phyloP scores from a whole-genome alignment of 37 sponge, comb jelly and placozoan species.

The Hormiphora californensis region DNA sequence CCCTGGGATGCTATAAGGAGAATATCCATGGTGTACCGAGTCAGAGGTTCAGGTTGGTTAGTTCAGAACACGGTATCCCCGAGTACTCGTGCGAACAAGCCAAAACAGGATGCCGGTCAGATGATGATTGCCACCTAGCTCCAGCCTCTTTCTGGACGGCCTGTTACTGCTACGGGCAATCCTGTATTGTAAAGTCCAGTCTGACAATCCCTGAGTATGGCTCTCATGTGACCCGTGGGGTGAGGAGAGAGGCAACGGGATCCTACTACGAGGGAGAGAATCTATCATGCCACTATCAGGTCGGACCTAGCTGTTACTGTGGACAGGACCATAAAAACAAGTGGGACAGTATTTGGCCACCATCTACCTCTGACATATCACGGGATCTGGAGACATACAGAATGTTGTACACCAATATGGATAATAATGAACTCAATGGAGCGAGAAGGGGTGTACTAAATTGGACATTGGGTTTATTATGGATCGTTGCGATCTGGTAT shows the following conservation, averaged over 20 bases:
- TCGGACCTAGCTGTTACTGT: constrained; percentile 28
- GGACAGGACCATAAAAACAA: not conserved
- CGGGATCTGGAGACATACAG: not conserved
- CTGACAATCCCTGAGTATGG: not conserved
- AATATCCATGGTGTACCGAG: not conserved
- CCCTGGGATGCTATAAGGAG: constrained; percentile 33
- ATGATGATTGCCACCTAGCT: constrained; percentile 53
- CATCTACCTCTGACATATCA: not conserved
- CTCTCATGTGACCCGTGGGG: not conserved
- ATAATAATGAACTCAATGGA: not conserved
- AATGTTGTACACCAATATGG: not conserved
- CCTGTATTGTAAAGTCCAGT: constrained; percentile 17
- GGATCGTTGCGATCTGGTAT: too few species aligned
- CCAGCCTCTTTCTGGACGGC: not conserved
- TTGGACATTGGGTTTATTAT: too few species aligned
- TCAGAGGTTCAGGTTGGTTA: not conserved
- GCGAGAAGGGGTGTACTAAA: not conserved
- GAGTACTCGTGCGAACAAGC: constrained; percentile 54
- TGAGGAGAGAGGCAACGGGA: not conserved
- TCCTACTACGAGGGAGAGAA: constrained; percentile 46
- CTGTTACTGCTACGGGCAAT: constrained; percentile 53
- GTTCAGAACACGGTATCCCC: not conserved
- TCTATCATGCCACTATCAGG: constrained; percentile 18
- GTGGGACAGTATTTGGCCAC: constrained; percentile 36
- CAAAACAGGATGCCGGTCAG: constrained; percentile 8